A percentile compares a stretch with the other conserved stretches of the same genome.
phyloP scores from a whole-genome alignment of 2,888 invertebrate genomes.

The Mycalesis mineus region DNA sequence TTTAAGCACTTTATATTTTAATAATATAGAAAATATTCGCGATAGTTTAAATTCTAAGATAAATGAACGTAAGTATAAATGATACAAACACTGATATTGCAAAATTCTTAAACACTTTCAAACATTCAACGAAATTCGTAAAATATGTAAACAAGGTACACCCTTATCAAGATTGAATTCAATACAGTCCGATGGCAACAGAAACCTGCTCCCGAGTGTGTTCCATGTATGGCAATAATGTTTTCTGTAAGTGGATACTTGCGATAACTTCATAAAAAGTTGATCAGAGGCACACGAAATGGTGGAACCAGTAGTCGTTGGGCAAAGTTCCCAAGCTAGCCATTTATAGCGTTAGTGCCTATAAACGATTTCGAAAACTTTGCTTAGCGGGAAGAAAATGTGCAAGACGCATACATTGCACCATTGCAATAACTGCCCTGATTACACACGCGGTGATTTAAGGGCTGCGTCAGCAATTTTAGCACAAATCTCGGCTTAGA shows the following conservation, averaged over 20 bases:
- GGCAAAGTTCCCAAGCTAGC: conserved; percentile 60
- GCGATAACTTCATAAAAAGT: conserved; percentile 65
- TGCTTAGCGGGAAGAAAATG: conserved; percentile 44
- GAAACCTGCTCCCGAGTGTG: conserved; percentile 56
- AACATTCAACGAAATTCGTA: conserved; percentile 13
- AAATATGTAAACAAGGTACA: conserved; percentile 50
- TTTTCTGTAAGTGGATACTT: conserved; percentile 60
- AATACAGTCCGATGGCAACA: conserved; percentile 53
- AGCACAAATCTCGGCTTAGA: conserved; percentile 48
- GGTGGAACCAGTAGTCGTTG: conserved; percentile 55
- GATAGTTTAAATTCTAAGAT: too few relatives aligned
- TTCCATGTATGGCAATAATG: conserved; percentile 58
- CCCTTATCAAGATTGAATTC: conserved; percentile 64
- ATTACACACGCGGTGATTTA: conserved; percentile 35
- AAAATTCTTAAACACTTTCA: conserved; percentile 20
- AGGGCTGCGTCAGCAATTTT: conserved; percentile 46
- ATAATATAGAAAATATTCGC: too few relatives aligned
- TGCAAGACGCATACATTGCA: conserved; percentile 43
- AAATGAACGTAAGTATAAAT: background rate
- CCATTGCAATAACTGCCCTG: conserved; percentile 26
- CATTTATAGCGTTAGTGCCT: conserved; percentile 53
- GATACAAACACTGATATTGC: conserved; percentile 9
- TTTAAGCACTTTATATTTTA: too few relatives aligned
- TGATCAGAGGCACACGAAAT: conserved; percentile 64
- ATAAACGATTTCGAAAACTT: conserved; percentile 58